Evolutionary conservation across 2,113 vertebrate genomes (phyloP).

Genomic region (Mus pahari): DNA sequence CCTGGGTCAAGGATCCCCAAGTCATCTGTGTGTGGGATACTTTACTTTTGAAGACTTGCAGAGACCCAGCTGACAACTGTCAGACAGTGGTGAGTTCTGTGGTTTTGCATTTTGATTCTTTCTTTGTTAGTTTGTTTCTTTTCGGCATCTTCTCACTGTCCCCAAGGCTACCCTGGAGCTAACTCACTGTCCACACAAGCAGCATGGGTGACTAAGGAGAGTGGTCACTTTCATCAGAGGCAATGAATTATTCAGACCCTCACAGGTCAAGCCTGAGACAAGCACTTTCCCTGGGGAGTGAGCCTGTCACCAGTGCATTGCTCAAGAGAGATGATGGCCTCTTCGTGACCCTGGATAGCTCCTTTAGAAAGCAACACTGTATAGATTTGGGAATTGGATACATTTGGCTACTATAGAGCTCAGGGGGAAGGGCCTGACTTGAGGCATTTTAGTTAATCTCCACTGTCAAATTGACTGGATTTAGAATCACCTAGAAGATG

Average conservation of each 20-base stretch:
- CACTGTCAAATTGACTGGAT: background rate
- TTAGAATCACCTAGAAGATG: background rate
- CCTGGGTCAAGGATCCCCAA: background rate
- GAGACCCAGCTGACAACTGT: background rate
- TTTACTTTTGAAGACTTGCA: background rate
- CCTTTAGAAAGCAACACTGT: background rate
- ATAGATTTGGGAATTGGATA: background rate
- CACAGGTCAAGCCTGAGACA: background rate
- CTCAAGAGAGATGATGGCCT: background rate
- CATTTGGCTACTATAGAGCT: accelerated
- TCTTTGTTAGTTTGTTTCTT: background rate
- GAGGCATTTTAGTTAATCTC: background rate
- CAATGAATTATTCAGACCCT: background rate
- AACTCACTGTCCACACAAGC: background rate
- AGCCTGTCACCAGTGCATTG: background rate
- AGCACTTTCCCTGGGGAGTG: background rate
- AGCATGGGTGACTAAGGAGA: background rate
- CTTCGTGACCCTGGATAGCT: background rate
- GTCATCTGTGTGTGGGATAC: no score
- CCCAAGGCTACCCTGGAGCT: background rate
- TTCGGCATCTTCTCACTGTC: background rate
- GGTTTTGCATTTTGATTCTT: background rate
- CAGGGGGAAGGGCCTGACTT: background rate
- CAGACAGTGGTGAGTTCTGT: background rate
- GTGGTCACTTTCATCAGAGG: background rate